Percentiles rank a stretch among this genome's conserved stretches.
Evolutionary conservation across 2,888 invertebrate genomes (phyloP).

Genomic region (Platerodrilus igneus): DNA sequence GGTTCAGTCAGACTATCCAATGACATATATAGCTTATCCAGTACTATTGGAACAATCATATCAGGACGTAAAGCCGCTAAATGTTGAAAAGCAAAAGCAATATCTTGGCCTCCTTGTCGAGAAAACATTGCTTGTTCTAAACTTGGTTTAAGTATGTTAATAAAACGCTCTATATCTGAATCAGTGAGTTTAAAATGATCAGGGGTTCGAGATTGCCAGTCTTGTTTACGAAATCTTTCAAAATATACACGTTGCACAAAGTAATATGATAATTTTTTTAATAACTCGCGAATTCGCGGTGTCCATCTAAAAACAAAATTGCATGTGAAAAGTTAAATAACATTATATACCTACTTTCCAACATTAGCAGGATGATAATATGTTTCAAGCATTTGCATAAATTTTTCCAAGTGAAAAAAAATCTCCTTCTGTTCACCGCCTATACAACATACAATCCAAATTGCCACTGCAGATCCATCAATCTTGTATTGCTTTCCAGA

Average conservation of each 20-base stretch:
- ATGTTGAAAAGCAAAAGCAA: slow-evolving; percentile 65
- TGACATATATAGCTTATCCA: slow-evolving; percentile 75
- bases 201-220: slow-evolving; percentile 69
- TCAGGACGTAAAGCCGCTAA: slow-evolving; percentile 77
- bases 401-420: slow-evolving; percentile 71
- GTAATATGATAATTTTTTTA: slow-evolving; percentile 63
- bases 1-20: slow-evolving; percentile 86
- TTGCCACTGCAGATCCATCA: slow-evolving; percentile 50
- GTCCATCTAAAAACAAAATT: slow-evolving; percentile 58
- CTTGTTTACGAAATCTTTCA: slow-evolving; percentile 59
- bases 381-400: slow-evolving; percentile 78
- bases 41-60: slow-evolving; percentile 73
- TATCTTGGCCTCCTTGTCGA: slow-evolving; percentile 59
- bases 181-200: slow-evolving; percentile 69
- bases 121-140: slow-evolving; percentile 77
- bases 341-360: slow-evolving; percentile 50
- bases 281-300: slow-evolving; percentile 59
- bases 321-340: neutral
- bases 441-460: slow-evolving; percentile 61
- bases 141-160: slow-evolving; percentile 68
- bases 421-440: too few species aligned
- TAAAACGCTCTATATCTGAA: slow-evolving; percentile 75
- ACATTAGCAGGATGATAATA: slow-evolving; percentile 87
- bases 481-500: slow-evolving; percentile 52
- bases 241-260: slow-evolving; percentile 58